Conservation (phyloP, 2,113 vertebrate genomes). For the Herpailurus yagouaroundi region DNA sequence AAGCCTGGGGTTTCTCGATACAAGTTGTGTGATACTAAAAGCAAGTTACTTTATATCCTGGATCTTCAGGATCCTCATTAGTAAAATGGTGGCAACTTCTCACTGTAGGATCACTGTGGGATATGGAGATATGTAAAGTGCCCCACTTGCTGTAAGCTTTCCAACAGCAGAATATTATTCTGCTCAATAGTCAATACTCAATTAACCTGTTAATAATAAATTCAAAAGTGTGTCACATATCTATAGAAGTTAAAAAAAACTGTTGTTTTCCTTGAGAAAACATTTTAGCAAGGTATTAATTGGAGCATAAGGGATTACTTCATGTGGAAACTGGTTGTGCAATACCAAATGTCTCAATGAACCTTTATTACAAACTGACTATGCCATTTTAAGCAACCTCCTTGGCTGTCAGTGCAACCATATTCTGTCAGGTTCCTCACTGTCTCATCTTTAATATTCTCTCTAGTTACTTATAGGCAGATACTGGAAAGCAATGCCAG, state of each 20-base stretch:
- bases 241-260: constrained; percentile 21
- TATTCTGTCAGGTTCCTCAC: neutral
- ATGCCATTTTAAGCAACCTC: constrained; percentile 37
- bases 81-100: neutral
- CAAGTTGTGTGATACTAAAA: neutral
- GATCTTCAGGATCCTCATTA: neutral
- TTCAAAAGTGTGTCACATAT: neutral
- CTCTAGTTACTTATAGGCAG: constrained; percentile 6
- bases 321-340: constrained; percentile 33
- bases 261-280: constrained; percentile 58
- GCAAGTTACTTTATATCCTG: neutral
- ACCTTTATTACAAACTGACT: constrained; percentile 14
- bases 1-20: neutral
- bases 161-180: neutral
- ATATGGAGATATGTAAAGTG: neutral
- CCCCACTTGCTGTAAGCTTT: neutral
- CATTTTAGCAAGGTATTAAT: constrained; percentile 60
- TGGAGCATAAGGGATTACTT: constrained; percentile 28
- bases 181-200: constrained; percentile 35
- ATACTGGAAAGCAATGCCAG: neutral
- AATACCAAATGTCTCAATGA: constrained; percentile 47
- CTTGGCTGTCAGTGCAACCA: neutral
- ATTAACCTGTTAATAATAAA: constrained; percentile 51
- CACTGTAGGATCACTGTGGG: neutral
- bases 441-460: neutral